Conservation (phyloP, 2,797 vertebrate species). For the Pitangus sulphuratus region DNA sequence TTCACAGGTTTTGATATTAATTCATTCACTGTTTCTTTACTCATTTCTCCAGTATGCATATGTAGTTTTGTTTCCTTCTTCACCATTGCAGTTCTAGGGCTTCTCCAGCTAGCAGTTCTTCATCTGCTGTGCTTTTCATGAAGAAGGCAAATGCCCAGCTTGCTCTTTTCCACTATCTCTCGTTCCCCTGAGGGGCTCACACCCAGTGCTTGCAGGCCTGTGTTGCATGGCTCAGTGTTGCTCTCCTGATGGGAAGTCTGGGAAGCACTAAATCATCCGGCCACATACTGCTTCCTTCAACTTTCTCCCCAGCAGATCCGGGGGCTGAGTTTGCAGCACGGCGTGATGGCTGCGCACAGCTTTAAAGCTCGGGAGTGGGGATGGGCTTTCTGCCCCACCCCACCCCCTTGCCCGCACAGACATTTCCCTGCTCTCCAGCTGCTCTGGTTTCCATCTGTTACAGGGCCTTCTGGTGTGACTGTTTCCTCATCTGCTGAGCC, state of each 20-base stretch:
- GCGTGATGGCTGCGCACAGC: background rate
- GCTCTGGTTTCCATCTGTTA: slow-evolving; percentile 70
- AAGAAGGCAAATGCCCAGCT: background rate
- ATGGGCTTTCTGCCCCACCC: slow-evolving; percentile 29
- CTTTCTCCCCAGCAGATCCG: background rate
- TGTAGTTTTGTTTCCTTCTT: background rate
- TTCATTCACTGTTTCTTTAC: background rate
- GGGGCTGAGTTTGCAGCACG: background rate
- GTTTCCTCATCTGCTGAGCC: slow-evolving; percentile 63
- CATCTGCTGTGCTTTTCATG: background rate
- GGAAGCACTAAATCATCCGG: background rate
- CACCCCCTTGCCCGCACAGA: background rate
- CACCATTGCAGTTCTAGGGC: background rate
- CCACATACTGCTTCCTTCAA: background rate
- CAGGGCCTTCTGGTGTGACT: slow-evolving; percentile 53
- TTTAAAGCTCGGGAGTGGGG: background rate
- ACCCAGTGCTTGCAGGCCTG: background rate
- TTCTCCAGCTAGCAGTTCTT: background rate
- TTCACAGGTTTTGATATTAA: background rate
- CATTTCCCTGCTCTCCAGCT: slow-evolving; percentile 66
- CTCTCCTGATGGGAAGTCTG: background rate
- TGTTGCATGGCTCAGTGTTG: background rate
- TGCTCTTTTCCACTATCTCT: background rate
- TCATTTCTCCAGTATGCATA: background rate
- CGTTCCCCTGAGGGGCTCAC: background rate